phyloP scores from a whole-genome alignment of 2,797 vertebrate genomes.

The Aratinga solstitialis region DNA sequence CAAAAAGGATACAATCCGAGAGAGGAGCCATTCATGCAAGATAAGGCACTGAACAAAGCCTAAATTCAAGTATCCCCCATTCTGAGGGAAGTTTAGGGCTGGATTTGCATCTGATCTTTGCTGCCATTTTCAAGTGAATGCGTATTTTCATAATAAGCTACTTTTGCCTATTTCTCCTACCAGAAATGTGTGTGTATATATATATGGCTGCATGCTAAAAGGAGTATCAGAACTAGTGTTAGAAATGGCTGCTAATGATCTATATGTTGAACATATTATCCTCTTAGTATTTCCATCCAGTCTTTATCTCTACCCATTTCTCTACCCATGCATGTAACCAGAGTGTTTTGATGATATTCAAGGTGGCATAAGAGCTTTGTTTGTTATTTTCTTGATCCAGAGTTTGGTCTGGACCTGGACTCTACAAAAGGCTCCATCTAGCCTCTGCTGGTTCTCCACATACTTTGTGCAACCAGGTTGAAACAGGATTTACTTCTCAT shows the following conservation, averaged over 20 bases:
- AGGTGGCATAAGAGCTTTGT: background rate
- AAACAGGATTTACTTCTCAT: background rate
- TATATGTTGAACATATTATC: background rate
- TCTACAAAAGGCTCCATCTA: background rate
- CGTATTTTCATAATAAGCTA: background rate
- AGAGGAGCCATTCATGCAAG: background rate
- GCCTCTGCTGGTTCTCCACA: background rate
- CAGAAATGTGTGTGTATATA: background rate
- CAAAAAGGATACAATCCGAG: background rate
- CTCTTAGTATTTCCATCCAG: background rate
- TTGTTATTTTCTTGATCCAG: background rate
- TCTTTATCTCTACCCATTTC: background rate
- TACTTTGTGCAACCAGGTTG: background rate
- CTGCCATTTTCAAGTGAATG: background rate
- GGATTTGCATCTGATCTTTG: background rate
- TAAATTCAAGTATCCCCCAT: background rate
- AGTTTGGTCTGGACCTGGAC: background rate
- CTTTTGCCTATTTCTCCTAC: background rate
- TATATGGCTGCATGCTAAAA: background rate
- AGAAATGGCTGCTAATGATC: background rate
- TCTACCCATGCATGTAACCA: background rate
- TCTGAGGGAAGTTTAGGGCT: background rate
- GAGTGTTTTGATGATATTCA: background rate
- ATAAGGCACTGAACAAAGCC: background rate
- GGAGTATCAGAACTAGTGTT: background rate